Base-by-base conservation (phyloP, 1,140 invertebrate species). In the Drosophila subobscura region DNA sequence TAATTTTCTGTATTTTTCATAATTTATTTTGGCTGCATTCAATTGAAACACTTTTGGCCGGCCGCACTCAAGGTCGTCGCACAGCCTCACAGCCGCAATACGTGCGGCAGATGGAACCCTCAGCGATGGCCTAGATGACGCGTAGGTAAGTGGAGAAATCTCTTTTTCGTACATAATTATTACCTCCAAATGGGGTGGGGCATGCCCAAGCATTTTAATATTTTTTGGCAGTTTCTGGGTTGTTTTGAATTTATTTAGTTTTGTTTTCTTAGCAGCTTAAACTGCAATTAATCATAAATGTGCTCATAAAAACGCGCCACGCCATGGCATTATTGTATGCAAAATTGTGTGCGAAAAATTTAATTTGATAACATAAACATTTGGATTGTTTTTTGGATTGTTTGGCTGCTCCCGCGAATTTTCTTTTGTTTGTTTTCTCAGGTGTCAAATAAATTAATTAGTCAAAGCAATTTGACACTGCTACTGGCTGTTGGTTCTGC, bases 291-390 rank as follows among this genome's bases (percentile, higher is more conserved):
- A 86, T 86, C 77, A 86, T 86, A 77, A 74, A 71, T 64, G 55
- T 47, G 71, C 49, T 57, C 71, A 53, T 46, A 51, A 65, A 47
- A 47, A 44, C 51, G 10, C 14, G 12, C 1, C 23, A 41, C 41
- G 40, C 3, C 33, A 12, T 10, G 12, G 5, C 5, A 46, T 66
- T 57, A 86, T 86, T 86, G 72, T 88, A 75, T 86, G 83, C 83
- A 68, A 83, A 63, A 79, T 63, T 52, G 47, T 76, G 70, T 88
- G 78, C 51, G 83, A 86, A 83, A 65, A 56, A 25, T 77, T 61
- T 79, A 83, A 86, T 83, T 72, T 83, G 66, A 83, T 88, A 83
- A 73, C 79, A 86, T 86, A 86, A 85, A 85, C 81, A 85, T 85
- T 81, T 77, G 64, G 73, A 86, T 63, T 86, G 77, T 79, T 63